phyloP scores from a whole-genome alignment of 2,113 vertebrate genomes.

The Tupaia tana region DNA sequence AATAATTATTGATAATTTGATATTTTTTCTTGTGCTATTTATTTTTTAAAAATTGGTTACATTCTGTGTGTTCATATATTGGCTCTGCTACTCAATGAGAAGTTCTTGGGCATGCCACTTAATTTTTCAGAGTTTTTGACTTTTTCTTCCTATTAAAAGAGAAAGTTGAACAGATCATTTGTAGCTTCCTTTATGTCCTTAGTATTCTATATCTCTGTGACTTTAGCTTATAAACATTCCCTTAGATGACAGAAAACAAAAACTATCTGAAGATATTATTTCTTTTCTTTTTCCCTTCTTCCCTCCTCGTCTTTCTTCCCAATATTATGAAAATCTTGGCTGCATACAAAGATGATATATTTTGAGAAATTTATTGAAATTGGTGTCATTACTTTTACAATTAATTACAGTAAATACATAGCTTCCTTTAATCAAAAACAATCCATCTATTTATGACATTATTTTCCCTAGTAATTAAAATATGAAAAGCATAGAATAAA shows the following conservation, averaged over 20 bases:
- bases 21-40: not conserved
- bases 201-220: not conserved
- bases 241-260: not conserved
- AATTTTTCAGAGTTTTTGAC: not conserved
- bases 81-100: not conserved
- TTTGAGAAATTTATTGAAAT: constrained; percentile 26
- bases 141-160: not conserved
- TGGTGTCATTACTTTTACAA: not conserved
- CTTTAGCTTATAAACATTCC: not conserved
- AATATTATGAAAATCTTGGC: not conserved
- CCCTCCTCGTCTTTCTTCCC: not conserved
- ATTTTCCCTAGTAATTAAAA: not conserved
- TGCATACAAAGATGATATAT: not conserved
- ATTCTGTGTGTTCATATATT: not conserved
- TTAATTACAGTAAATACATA: not conserved
- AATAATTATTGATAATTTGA: not conserved
- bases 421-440: constrained; percentile 11
- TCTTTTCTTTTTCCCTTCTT: not conserved
- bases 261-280: not conserved
- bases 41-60: not conserved
- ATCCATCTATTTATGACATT: not conserved
- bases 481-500: not conserved
- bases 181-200: not conserved
- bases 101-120: not conserved
- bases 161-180: not conserved